Percentiles rank a stretch among this genome's conserved stretches.
Conservation (phyloP, 92 coral and sea anemone genomes). For the Scolanthus callimorphus region DNA sequence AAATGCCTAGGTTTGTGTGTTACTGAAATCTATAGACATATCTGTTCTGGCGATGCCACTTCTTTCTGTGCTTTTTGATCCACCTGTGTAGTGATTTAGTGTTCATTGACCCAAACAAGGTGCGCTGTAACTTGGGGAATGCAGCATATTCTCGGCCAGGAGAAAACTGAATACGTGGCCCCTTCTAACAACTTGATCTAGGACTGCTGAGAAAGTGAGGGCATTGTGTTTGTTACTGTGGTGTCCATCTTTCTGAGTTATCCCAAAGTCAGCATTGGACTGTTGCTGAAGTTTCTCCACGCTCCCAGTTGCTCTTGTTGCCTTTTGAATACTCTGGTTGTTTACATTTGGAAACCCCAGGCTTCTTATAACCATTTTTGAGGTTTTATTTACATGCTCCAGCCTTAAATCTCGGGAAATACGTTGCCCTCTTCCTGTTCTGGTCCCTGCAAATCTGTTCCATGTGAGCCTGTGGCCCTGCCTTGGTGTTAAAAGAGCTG, state of each 20-base stretch:
- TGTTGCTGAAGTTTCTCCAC: conserved; percentile 14
- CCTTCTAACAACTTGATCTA: conserved; percentile 19
- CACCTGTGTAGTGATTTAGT: conserved; percentile 7
- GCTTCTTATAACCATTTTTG: conserved; percentile 36
- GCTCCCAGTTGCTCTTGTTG: conserved; percentile 41
- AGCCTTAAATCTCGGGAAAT: conserved; percentile 42
- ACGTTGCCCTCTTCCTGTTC: conserved; percentile 32
- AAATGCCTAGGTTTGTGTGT: too few relatives aligned
- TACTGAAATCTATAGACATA: conserved; percentile 3
- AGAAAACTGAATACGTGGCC: conserved; percentile 15
- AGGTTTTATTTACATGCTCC: conserved; percentile 27
- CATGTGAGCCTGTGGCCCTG: conserved; percentile 44
- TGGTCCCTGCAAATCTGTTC: conserved; percentile 36
- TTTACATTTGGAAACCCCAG: conserved; percentile 46
- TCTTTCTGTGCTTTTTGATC: conserved; percentile 11
- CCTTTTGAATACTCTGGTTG: background rate
- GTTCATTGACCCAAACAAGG: conserved; percentile 7
- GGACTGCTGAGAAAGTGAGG: conserved; percentile 2
- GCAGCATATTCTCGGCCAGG: conserved; percentile 30
- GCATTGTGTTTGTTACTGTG: conserved; percentile 21
- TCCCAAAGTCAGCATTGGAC: conserved; percentile 17
- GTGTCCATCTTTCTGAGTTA: conserved; percentile 10
- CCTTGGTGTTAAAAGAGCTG: conserved; percentile 31
- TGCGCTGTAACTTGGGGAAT: conserved; percentile 11
- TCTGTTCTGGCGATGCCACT: conserved; percentile 26